Evolutionary conservation across 2,113 vertebrate species (phyloP).

Genomic region (Brachyhypopomus occidentalis): DNA sequence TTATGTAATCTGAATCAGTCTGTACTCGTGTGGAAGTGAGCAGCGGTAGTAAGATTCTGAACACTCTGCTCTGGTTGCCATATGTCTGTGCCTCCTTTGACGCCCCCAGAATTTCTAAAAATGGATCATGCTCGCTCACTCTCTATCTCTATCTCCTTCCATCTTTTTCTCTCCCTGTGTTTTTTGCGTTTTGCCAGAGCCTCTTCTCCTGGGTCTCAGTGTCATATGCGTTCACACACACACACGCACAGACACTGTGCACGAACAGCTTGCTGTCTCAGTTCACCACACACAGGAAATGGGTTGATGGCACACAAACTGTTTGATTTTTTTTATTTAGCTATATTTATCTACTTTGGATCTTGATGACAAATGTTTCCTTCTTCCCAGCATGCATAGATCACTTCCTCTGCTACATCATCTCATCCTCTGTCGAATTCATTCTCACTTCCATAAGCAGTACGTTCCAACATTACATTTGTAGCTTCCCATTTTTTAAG

Average conservation of each 20-base stretch:
- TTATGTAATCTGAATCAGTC: conserved; percentile 21
- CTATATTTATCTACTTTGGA: not conserved
- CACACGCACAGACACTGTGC: conserved; percentile 4
- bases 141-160: conserved; percentile 14
- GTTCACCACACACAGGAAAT: conserved; percentile 30
- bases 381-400: conserved; percentile 16
- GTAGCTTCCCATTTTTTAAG: not conserved
- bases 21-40: conserved; percentile 34
- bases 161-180: conserved; percentile 5
- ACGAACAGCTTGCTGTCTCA: not conserved
- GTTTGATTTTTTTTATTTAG: conserved; percentile 8
- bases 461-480: not conserved
- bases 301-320: conserved; percentile 20
- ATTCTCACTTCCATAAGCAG: not conserved
- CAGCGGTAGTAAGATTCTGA: conserved; percentile 55
- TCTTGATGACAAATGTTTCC: conserved; percentile 26
- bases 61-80: conserved; percentile 63
- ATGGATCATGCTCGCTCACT: conserved; percentile 45
- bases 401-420: conserved; percentile 20
- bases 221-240: not conserved
- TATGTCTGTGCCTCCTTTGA: conserved; percentile 60
- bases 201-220: conserved; percentile 30
- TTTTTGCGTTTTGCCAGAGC: conserved; percentile 20
- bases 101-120: conserved; percentile 73
- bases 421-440: not conserved